A percentile compares a stretch with the other conserved stretches of the same genome.
Evolutionary conservation across 2,797 vertebrate genomes (phyloP).

Genomic region (Falco rusticolus): DNA sequence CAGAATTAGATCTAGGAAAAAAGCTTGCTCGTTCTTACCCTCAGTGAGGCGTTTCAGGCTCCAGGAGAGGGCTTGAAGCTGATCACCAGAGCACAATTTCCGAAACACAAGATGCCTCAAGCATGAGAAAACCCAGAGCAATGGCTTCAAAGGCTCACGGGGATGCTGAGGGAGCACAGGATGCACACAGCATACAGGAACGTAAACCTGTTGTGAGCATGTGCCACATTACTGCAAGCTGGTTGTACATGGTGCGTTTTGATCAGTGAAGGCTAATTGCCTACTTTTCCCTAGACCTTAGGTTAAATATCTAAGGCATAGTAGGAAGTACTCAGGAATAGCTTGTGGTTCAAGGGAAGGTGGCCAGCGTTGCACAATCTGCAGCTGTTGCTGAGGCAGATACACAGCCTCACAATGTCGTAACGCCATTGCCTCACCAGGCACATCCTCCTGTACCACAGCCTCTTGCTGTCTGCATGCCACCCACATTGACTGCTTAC

Average conservation of each 20-base stretch:
- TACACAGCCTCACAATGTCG: rapidly evolving
- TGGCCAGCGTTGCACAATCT: rapidly evolving
- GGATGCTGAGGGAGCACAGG: too few species aligned
- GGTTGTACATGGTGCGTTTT: rapidly evolving
- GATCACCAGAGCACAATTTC: not conserved
- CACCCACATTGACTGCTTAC: rapidly evolving
- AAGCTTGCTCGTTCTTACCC: too few species aligned
- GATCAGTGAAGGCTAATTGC: rapidly evolving
- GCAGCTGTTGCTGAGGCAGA: not conserved
- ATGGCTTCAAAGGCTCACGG: rapidly evolving
- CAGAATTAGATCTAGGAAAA: not conserved
- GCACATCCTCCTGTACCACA: not conserved
- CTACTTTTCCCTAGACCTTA: rapidly evolving
- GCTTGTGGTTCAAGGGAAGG: rapidly evolving
- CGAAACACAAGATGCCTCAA: not conserved
- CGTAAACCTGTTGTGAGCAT: rapidly evolving
- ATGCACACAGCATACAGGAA: rapidly evolving
- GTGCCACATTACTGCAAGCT: rapidly evolving
- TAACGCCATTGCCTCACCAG: not conserved
- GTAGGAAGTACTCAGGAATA: rapidly evolving
- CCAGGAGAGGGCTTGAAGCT: not conserved
- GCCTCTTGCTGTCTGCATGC: not conserved
- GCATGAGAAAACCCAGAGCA: not conserved
- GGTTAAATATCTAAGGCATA: not conserved
- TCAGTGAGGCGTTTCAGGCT: not conserved